Evolutionary conservation across 2,888 invertebrate species (phyloP).

Genomic region (Anoplius nigerrimus): DNA sequence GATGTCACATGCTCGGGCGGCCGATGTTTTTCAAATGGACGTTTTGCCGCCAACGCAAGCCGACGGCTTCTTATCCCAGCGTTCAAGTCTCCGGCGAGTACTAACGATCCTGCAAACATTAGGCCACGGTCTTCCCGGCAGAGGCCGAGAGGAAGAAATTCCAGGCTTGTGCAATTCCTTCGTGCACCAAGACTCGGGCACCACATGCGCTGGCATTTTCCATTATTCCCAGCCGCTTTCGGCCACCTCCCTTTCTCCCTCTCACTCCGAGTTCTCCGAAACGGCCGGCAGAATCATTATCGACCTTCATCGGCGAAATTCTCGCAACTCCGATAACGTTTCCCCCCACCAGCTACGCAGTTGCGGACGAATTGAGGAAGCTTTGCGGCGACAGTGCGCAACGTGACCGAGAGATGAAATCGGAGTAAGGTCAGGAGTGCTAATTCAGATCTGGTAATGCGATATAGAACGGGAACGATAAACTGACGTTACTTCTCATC

Average conservation of each 20-base stretch:
- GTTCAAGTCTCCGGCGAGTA: conserved; percentile 71
- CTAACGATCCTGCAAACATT: conserved; percentile 68
- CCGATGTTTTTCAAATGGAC: conserved; percentile 71
- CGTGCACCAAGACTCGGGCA: conserved; percentile 24
- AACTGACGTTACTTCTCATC: too few relatives aligned
- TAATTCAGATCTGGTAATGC: conserved; percentile 45
- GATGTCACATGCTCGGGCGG: conserved; percentile 61
- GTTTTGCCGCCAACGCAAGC: conserved; percentile 67
- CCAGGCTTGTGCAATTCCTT: conserved; percentile 55
- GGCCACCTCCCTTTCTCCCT: too few relatives aligned
- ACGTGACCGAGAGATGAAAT: conserved; percentile 23
- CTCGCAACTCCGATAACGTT: too few relatives aligned
- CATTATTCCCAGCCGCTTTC: too few relatives aligned
- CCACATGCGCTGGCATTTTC: not conserved
- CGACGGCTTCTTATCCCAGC: conserved; percentile 69
- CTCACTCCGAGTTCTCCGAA: too few relatives aligned
- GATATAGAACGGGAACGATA: conserved; percentile 35
- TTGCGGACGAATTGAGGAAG: too few relatives aligned
- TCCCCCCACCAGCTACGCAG: too few relatives aligned
- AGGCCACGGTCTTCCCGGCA: conserved; percentile 46
- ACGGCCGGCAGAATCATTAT: too few relatives aligned
- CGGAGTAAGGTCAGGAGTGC: conserved; percentile 28
- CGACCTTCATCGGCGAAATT: too few relatives aligned
- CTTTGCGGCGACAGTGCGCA: conserved; percentile 15
- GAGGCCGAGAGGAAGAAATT: conserved; percentile 52